Conservation (phyloP, 2,113 vertebrate species). For the Cercocebus atys region DNA sequence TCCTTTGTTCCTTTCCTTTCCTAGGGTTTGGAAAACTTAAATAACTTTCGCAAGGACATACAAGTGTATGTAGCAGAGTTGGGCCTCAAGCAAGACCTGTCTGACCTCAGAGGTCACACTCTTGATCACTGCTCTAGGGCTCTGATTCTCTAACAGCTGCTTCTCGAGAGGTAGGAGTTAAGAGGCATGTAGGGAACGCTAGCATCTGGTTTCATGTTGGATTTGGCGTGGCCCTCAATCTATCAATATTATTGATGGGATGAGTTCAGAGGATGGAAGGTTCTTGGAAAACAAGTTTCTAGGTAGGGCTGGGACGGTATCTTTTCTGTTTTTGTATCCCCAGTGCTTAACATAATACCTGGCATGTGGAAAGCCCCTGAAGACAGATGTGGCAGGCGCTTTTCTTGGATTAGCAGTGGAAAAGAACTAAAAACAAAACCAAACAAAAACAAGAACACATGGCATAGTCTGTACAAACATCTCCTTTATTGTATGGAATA, state of each 20-base stretch:
- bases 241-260: not conserved
- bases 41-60: not conserved
- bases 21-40: not conserved
- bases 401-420: not conserved
- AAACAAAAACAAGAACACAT: not conserved
- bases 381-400: not conserved
- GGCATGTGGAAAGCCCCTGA: not conserved
- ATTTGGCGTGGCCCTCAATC: not conserved
- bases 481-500: not conserved
- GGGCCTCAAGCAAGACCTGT: not conserved
- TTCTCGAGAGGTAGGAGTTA: not conserved
- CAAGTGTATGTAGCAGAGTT: not conserved
- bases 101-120: not conserved
- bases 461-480: not conserved
- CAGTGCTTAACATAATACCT: not conserved
- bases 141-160: not conserved
- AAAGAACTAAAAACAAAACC: not conserved
- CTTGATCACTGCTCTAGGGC: accelerated
- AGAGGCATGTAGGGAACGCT: not conserved
- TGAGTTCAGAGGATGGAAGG: not conserved
- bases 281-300: not conserved
- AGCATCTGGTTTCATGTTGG: not conserved
- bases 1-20: not conserved
- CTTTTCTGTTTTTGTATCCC: not conserved
- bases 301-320: not conserved